A percentile compares a stretch with the other conserved stretches of the same genome.
phyloP scores from a whole-genome alignment of 2,113 vertebrate genomes.

The Eptatretus burgeri region DNA sequence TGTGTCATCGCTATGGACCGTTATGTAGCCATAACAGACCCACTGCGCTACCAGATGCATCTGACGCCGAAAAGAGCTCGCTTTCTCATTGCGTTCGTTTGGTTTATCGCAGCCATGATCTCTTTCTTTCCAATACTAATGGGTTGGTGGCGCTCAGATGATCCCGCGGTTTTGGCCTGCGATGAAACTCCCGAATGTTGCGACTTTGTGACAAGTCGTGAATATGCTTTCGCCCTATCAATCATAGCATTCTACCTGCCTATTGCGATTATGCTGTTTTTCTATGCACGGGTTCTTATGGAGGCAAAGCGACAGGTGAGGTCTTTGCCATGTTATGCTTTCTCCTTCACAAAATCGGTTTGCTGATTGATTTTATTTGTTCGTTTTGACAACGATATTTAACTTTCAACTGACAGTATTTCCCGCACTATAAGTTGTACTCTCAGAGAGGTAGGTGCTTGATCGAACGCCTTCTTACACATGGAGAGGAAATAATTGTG shows the following conservation, averaged over 20 bases:
- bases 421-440: too few species aligned
- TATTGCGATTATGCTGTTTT: slow-evolving; percentile 47
- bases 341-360: too few species aligned
- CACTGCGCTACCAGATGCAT: slow-evolving; percentile 77
- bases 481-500: too few species aligned
- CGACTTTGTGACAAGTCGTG: slow-evolving; percentile 54
- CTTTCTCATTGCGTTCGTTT: slow-evolving; percentile 51
- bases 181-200: slow-evolving; percentile 55
- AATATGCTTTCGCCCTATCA: slow-evolving; percentile 49
- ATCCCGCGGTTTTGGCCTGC: slow-evolving; percentile 11
- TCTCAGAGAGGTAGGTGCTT: too few species aligned
- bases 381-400: too few species aligned
- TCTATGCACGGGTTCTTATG: slow-evolving; percentile 23
- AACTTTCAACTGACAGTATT: too few species aligned
- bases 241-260: slow-evolving; percentile 54
- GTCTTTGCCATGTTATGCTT: too few species aligned
- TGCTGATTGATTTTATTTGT: too few species aligned
- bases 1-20: slow-evolving; percentile 93
- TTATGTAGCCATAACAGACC: slow-evolving; percentile 82
- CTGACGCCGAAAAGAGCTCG: slow-evolving; percentile 53
- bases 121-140: slow-evolving; percentile 89
- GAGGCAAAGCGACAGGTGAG: not conserved
- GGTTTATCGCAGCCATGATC: slow-evolving; percentile 65
- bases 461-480: too few species aligned
- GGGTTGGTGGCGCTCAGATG: slow-evolving; percentile 59